Conservation (phyloP, 2,797 vertebrate species). For the Melopsittacus undulatus region DNA sequence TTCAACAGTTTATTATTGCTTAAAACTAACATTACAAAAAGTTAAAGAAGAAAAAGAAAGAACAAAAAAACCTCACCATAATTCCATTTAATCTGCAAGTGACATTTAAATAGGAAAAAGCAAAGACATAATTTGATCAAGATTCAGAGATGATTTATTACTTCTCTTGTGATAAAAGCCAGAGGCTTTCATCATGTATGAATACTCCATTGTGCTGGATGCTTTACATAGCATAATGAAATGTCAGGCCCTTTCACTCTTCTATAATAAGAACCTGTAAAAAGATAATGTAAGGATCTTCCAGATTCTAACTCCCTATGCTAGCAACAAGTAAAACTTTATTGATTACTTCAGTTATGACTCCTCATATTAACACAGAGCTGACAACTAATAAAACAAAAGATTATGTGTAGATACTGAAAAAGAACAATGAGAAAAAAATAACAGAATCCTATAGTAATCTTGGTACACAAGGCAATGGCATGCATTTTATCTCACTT, state of each 20-base stretch:
- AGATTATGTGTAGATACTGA: not conserved
- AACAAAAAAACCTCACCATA: not conserved
- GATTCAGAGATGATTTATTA: conserved; percentile 38
- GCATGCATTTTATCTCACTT: not conserved
- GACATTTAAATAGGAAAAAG: conserved; percentile 40
- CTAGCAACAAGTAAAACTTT: not conserved
- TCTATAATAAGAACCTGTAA: not conserved
- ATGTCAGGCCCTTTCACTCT: not conserved
- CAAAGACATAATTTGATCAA: conserved; percentile 46
- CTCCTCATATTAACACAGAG: not conserved
- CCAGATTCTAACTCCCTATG: not conserved
- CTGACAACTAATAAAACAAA: not conserved
- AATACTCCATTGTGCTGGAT: not conserved
- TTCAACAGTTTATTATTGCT: not conserved
- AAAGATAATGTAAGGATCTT: not conserved
- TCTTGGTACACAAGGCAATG: not conserved
- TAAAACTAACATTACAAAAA: not conserved
- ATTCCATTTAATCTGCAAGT: conserved; percentile 23
- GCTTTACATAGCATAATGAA: not conserved
- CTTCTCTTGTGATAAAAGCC: conserved; percentile 26
- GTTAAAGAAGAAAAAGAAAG: not conserved
- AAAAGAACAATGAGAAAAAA: not conserved
- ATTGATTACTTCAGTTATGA: not conserved
- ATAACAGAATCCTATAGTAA: not conserved
- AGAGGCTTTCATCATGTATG: not conserved